Percentiles rank a stretch among this genome's conserved stretches.
These are phyloP conservation scores for Rhynchonycteris naso DNA, from an alignment of 2,797 vertebrate genomes.

Conservation along the genomic window DNA sequence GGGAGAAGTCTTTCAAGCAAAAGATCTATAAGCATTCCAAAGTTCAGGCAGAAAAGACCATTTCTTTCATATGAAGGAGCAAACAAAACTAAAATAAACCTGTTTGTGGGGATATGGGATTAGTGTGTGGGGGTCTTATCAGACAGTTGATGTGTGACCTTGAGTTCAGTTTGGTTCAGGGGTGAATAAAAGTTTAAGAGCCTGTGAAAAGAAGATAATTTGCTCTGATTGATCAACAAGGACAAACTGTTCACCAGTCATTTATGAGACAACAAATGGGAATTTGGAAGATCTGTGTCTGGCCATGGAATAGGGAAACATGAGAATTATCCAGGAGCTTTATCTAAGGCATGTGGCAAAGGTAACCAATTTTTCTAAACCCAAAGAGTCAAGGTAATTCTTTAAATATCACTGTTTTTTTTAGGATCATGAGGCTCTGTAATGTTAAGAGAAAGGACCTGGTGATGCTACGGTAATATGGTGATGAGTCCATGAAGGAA, in stretches of 20 bases:
- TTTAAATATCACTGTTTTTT: neutral
- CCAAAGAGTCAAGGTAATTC: neutral
- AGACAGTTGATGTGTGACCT: neutral
- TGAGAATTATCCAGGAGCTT: neutral
- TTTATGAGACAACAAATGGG: neutral
- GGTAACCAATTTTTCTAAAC: neutral
- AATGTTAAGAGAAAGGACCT: neutral
- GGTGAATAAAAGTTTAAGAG: neutral
- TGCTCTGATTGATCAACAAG: neutral
- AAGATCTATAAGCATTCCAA: neutral
- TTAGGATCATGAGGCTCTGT: neutral
- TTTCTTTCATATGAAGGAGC: neutral
- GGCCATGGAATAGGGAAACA: neutral
- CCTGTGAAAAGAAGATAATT: neutral
- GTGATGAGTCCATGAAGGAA: neutral
- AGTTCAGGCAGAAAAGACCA: neutral
- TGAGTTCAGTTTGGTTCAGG: neutral
- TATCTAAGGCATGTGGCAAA: neutral
- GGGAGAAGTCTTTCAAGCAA: neutral
- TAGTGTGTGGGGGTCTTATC: neutral
- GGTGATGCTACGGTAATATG: neutral
- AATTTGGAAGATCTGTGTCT: neutral
- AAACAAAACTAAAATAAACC: neutral
- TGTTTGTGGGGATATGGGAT: rapidly evolving
- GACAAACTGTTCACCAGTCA: neutral